These are phyloP conservation scores for Pocillopora damicornis DNA, from an alignment of 64 coral and sea anemone species.

Conservation along the genomic window DNA sequence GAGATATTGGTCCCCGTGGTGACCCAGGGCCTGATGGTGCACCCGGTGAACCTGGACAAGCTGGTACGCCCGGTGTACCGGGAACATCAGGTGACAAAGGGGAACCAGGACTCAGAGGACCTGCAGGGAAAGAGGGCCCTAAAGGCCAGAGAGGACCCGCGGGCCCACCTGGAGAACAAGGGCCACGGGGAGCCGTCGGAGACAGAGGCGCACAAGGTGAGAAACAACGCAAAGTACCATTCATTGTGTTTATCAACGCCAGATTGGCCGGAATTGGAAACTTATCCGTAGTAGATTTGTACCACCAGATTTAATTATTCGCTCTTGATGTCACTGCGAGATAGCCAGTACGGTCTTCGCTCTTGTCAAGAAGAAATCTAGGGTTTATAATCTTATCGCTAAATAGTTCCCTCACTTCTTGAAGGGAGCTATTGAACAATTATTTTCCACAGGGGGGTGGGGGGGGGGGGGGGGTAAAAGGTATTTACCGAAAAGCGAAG, in stretches of 20 bases:
- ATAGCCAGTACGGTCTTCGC: too few species aligned
- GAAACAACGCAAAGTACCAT: background rate
- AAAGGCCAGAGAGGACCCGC: background rate
- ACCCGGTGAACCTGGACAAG: slow-evolving; percentile 11
- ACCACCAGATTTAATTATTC: too few species aligned
- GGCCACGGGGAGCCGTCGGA: slow-evolving; percentile 27
- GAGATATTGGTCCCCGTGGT: slow-evolving; percentile 15
- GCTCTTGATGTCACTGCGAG: too few species aligned
- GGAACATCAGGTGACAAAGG: slow-evolving; percentile 11
- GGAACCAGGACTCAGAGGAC: background rate
- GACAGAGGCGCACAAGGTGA: background rate
- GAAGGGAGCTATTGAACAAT: too few species aligned
- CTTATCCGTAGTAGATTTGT: too few species aligned
- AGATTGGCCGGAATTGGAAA: too few species aligned
- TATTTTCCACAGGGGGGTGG: too few species aligned
- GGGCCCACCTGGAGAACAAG: slow-evolving; percentile 34
- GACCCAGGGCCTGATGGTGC: slow-evolving; percentile 11
- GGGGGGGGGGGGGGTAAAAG: too few species aligned
- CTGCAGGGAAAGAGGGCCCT: background rate
- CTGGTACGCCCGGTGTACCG: slow-evolving; percentile 7
- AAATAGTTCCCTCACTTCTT: too few species aligned
- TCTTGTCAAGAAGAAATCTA: too few species aligned
- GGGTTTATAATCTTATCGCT: too few species aligned
- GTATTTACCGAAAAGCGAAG: too few species aligned
- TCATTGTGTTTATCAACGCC: background rate